phyloP scores from a whole-genome alignment of 30 jellyfish, hydroid and myxozoan genomes.

The Calvadosia cruxmelitensis region DNA sequence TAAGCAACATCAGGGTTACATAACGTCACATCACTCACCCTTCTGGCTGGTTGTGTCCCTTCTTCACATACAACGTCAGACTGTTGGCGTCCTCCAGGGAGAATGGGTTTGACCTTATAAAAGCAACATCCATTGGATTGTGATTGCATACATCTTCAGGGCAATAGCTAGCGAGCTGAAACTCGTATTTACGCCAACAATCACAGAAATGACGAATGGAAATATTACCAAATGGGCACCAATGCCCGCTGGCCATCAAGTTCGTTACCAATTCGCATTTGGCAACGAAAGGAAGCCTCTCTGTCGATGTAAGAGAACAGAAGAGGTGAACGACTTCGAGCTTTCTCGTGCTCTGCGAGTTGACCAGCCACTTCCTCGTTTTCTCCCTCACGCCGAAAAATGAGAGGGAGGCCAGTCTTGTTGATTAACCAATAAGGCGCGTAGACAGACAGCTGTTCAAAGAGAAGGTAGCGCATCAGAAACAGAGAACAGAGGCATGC shows the following conservation, averaged over 20 bases:
- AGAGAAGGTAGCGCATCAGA: neutral
- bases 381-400: conserved; percentile 90
- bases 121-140: no score
- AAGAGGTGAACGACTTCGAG: conserved; percentile 92
- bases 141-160: no score
- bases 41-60: conserved; percentile 71
- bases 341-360: conserved; percentile 94
- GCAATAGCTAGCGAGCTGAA: no score
- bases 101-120: no score
- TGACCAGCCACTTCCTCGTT: conserved; percentile 93
- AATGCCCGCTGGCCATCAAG: neutral
- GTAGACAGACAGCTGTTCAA: conserved; percentile 68
- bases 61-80: conserved; percentile 63
- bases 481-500: neutral
- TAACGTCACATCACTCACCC: conserved; percentile 11
- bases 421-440: conserved; percentile 94
- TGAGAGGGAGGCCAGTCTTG: conserved; percentile 87
- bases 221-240: neutral
- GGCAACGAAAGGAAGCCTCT: conserved; percentile 71
- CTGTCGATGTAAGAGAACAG: conserved; percentile 76
- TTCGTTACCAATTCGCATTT: conserved; percentile 76
- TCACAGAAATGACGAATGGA: no score
- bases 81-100: conserved; percentile 67
- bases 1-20: neutral
- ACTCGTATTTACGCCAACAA: no score